A percentile compares a stretch with the other conserved stretches of the same genome.
Conservation (phyloP, 92 coral and sea anemone species). For the Micromussa lordhowensis region DNA sequence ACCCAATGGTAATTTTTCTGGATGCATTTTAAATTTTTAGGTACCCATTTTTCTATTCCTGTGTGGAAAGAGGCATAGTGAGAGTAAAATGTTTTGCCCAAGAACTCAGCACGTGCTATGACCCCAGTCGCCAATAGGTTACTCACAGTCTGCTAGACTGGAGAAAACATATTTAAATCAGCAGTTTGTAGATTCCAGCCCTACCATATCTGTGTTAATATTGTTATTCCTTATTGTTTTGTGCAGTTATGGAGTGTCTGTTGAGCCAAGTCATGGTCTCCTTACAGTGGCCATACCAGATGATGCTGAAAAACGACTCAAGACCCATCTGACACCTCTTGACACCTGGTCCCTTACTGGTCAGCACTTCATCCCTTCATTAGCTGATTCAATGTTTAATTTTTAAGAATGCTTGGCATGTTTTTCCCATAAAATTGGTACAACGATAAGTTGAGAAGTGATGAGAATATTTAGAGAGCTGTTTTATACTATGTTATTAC, state of each 20-base stretch:
- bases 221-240: background rate
- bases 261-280: constrained; percentile 68
- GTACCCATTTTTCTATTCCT: too few relatives aligned
- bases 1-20: too few relatives aligned
- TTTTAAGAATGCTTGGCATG: background rate
- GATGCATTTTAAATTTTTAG: too few relatives aligned
- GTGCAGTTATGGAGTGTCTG: constrained; percentile 57
- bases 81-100: too few relatives aligned
- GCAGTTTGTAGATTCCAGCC: background rate
- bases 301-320: constrained; percentile 68
- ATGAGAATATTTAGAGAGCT: background rate
- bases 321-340: constrained; percentile 65
- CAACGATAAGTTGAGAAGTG: background rate
- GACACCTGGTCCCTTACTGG: constrained; percentile 95
- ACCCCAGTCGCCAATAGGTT: too few relatives aligned
- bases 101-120: too few relatives aligned
- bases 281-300: constrained; percentile 57
- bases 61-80: too few relatives aligned
- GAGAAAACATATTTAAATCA: background rate
- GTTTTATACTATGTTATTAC: background rate
- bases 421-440: too few relatives aligned
- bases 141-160: background rate
- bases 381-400: background rate
- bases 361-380: constrained; percentile 24
- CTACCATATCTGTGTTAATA: background rate